Conservation (phyloP, 2,113 vertebrate species). For the Pandion haliaetus region DNA sequence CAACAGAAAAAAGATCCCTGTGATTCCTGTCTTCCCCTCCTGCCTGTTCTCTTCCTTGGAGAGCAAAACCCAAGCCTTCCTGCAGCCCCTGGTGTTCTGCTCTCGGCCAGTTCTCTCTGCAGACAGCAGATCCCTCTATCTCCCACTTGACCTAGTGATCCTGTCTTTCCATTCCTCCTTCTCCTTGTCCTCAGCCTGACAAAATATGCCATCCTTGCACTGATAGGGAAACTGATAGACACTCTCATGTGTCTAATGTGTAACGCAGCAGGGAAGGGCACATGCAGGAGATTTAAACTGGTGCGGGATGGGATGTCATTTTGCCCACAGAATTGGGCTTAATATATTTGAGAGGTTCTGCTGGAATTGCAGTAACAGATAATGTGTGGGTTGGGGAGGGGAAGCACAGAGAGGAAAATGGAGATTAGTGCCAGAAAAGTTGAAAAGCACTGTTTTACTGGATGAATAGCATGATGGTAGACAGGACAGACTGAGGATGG, state of each 20-base stretch:
- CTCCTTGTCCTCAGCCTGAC: neutral
- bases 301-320: neutral
- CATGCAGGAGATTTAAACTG: neutral
- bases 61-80: neutral
- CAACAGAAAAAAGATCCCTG: neutral
- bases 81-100: neutral
- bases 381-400: neutral
- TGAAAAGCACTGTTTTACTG: neutral
- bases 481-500: neutral
- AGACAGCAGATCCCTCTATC: neutral
- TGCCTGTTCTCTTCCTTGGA: neutral
- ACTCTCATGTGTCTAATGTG: fast-evolving
- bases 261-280: neutral
- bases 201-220: neutral
- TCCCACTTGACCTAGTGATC: neutral
- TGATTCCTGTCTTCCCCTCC: neutral
- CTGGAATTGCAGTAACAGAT: neutral
- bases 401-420: neutral
- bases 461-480: neutral
- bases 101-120: neutral
- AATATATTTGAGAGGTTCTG: neutral
- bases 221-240: neutral
- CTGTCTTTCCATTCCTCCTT: neutral
- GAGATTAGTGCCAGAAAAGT: neutral
- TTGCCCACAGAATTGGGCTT: neutral